Percentiles rank a stretch among this genome's conserved stretches.
These are phyloP conservation scores for Trypoxylon attenuatum DNA, from an alignment of 2,888 invertebrate genomes.

Conservation along the genomic window DNA sequence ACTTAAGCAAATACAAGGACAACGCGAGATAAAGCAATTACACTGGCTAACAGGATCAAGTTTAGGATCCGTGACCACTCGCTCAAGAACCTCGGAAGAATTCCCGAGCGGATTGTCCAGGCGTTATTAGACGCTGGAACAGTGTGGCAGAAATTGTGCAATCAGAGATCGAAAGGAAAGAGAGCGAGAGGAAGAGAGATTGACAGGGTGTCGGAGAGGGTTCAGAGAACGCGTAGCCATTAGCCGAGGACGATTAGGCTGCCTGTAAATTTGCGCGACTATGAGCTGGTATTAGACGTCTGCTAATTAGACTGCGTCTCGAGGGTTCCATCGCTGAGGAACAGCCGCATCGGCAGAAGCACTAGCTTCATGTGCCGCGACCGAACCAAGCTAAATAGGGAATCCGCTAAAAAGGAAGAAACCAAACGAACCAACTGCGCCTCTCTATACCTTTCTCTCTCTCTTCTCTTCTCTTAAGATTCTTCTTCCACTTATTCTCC, in stretches of 20 bases:
- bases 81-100: neutral
- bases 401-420: constrained; percentile 20
- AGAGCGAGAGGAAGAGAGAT: neutral
- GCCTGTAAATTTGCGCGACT: constrained; percentile 58
- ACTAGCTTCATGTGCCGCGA: too few relatives aligned
- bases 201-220: constrained; percentile 9
- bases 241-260: constrained; percentile 60
- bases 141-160: neutral
- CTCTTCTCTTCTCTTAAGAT: neutral
- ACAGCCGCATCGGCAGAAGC: constrained; percentile 37
- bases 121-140: neutral
- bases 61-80: too few relatives aligned
- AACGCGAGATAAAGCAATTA: neutral
- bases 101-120: neutral
- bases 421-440: neutral
- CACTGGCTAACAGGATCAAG: too few relatives aligned
- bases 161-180: neutral
- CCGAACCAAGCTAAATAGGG: constrained; percentile 55
- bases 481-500: too few relatives aligned
- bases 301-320: constrained; percentile 67
- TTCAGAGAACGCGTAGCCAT: constrained; percentile 39
- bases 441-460: constrained; percentile 1
- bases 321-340: constrained; percentile 63
- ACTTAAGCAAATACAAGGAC: neutral
- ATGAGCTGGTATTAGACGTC: constrained; percentile 55